Percentiles rank a stretch among this genome's conserved stretches.
Evolutionary conservation across 2,888 invertebrate species (phyloP).

Genomic region (Aphidoletes aphidimyza): DNA sequence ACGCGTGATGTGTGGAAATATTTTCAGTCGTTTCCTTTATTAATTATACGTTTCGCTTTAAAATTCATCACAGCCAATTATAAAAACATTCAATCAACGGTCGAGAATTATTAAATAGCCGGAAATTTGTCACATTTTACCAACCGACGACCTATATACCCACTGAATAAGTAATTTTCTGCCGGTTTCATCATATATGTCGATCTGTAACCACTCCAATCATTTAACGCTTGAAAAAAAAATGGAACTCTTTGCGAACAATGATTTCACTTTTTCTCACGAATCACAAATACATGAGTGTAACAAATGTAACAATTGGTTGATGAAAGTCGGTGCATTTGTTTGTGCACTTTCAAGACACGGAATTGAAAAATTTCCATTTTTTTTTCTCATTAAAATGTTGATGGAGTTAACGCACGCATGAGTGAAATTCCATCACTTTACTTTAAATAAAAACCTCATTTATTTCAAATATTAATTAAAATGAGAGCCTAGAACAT

Average conservation of each 20-base stretch:
- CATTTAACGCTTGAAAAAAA: neutral
- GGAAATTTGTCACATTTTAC: constrained; percentile 11
- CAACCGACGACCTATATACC: neutral
- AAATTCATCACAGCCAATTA: constrained; percentile 34
- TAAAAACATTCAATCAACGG: constrained; percentile 28
- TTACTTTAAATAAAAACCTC: neutral
- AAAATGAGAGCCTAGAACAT: too few species aligned
- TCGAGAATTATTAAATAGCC: constrained; percentile 11
- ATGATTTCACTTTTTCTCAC: neutral
- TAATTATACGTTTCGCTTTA: neutral
- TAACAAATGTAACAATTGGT: too few species aligned
- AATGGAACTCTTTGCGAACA: neutral
- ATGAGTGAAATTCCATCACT: neutral
- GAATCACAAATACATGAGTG: too few species aligned
- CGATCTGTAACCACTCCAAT: constrained; percentile 19
- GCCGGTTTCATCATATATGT: neutral
- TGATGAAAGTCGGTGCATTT: too few species aligned
- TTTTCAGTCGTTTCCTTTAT: constrained; percentile 8
- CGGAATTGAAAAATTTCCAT: constrained; percentile 21
- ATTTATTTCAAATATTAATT: neutral
- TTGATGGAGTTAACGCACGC: constrained; percentile 8
- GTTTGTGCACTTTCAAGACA: neutral
- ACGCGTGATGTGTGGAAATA: constrained; percentile 36
- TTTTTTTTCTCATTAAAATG: constrained; percentile 28
- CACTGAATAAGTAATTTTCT: neutral